Percentiles rank a stretch among this genome's conserved stretches.
Conservation (phyloP, 1,140 invertebrate species). For the Protaetia brevitarsis region DNA sequence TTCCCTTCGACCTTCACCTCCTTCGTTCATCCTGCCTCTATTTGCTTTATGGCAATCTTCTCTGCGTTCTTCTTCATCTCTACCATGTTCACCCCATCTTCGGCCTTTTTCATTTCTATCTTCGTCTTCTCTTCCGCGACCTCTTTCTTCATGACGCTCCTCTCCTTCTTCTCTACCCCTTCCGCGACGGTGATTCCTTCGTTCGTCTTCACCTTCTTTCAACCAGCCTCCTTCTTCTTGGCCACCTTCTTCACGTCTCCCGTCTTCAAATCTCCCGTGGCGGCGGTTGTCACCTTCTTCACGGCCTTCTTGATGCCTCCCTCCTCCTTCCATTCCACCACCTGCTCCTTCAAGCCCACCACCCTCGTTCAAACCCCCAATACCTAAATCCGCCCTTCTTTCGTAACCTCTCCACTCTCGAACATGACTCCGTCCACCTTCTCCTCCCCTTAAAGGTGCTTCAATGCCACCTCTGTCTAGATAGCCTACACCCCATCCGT, state of each 20-base stretch:
- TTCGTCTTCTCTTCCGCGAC: background rate
- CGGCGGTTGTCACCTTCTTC: background rate
- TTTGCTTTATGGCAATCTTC: too few species aligned
- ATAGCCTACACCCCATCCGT: background rate
- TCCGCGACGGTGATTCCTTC: background rate
- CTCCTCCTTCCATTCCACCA: background rate
- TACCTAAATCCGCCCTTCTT: too few species aligned
- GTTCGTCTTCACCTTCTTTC: too few species aligned
- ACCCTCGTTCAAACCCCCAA: too few species aligned
- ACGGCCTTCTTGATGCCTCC: background rate
- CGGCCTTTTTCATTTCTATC: too few species aligned
- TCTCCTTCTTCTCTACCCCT: background rate
- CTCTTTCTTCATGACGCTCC: background rate
- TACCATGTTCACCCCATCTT: background rate
- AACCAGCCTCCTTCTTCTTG: too few species aligned
- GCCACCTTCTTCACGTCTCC: background rate
- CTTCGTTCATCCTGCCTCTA: too few species aligned
- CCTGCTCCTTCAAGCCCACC: background rate
- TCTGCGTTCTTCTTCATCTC: background rate
- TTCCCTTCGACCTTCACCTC: too few species aligned
- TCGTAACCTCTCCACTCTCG: too few species aligned
- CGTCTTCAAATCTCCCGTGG: background rate
- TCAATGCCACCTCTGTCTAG: background rate
- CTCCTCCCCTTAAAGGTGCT: too few species aligned
- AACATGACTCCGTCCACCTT: too few species aligned